phyloP scores from a whole-genome alignment of 2,797 vertebrate species.

The Lerista edwardsae region DNA sequence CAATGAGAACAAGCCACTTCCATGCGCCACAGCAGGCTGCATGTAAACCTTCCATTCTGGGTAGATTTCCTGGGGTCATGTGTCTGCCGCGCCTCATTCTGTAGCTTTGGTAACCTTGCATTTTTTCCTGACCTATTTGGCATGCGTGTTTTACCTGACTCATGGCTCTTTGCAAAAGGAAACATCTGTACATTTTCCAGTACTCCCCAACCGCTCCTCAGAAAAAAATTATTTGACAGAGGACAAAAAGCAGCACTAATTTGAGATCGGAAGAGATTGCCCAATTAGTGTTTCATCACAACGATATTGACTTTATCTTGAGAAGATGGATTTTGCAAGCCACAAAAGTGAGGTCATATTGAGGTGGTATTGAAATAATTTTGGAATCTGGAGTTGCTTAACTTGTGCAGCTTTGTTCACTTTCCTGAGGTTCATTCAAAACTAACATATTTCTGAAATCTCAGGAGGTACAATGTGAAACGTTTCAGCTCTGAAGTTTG shows the following conservation, averaged over 20 bases:
- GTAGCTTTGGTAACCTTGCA: background rate
- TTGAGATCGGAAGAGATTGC: background rate
- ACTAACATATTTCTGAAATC: background rate
- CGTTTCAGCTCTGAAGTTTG: no score
- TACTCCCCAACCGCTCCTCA: background rate
- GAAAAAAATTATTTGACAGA: background rate
- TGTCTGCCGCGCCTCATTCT: background rate
- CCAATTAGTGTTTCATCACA: background rate
- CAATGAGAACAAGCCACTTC: no score
- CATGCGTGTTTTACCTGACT: background rate
- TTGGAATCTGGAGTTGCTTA: background rate
- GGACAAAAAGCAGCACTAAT: background rate
- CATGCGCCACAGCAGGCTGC: no score
- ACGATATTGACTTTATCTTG: background rate
- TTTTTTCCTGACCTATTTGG: background rate
- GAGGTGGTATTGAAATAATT: background rate
- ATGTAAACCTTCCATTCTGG: background rate
- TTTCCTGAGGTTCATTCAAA: background rate
- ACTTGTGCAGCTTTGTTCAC: background rate
- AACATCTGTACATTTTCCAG: background rate
- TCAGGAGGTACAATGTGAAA: background rate
- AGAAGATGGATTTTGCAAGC: background rate
- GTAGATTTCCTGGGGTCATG: background rate
- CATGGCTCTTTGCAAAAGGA: background rate
- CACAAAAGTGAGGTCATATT: background rate